phyloP scores from a whole-genome alignment of 2,888 invertebrate genomes.

The Caenorhabditis panamensis region DNA sequence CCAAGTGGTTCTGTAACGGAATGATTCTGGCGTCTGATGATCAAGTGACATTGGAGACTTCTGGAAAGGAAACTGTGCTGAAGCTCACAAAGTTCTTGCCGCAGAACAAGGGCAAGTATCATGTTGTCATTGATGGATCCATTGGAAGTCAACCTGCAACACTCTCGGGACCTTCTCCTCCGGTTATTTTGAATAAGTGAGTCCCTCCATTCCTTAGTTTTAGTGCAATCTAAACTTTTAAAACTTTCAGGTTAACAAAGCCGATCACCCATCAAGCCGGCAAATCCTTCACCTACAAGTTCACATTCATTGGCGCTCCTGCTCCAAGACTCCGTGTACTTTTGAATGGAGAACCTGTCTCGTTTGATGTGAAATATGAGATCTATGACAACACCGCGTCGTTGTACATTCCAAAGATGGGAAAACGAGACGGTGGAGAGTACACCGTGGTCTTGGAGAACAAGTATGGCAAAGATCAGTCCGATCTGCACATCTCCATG shows the following conservation, averaged over 20 bases:
- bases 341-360: conserved; percentile 49
- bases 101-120: conserved; percentile 67
- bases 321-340: conserved; percentile 63
- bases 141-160: conserved; percentile 65
- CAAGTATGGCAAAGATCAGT: conserved; percentile 63
- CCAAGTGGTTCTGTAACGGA: conserved; percentile 70
- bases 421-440: conserved; percentile 63
- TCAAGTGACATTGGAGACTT: conserved; percentile 35
- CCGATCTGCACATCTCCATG: conserved; percentile 61
- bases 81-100: conserved; percentile 62
- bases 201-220: too few relatives aligned
- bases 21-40: conserved; percentile 64
- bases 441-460: conserved; percentile 64
- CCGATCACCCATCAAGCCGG: conserved; percentile 67
- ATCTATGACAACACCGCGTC: conserved; percentile 67
- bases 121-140: conserved; percentile 66
- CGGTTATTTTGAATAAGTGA: conserved; percentile 63
- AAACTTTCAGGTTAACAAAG: conserved; percentile 56
- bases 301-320: conserved; percentile 64
- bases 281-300: conserved; percentile 67
- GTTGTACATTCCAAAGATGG: conserved; percentile 60
- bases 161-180: conserved; percentile 63
- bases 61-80: conserved; percentile 49
- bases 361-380: conserved; percentile 62
- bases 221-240: too few relatives aligned